Evolutionary conservation across 2,797 vertebrate genomes (phyloP).

Genomic region (Trachurus trachurus): DNA sequence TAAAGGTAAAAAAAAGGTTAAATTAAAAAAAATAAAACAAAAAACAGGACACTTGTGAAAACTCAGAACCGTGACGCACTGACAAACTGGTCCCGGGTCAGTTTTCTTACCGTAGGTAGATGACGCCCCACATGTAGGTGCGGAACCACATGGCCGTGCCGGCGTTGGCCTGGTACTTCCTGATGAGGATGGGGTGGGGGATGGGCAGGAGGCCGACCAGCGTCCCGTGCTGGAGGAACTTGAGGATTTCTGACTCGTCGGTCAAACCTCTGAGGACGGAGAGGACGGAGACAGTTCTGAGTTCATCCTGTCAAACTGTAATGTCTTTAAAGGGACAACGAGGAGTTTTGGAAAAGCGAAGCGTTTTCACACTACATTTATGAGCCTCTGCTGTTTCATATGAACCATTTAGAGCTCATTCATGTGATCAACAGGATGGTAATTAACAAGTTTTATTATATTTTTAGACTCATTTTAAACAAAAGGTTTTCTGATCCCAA

Average conservation of each 20-base stretch:
- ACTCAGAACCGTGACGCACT: background rate
- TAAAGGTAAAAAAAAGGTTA: too few relatives aligned
- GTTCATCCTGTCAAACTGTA: background rate
- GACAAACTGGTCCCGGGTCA: background rate
- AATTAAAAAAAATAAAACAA: too few relatives aligned
- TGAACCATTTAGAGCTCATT: too few relatives aligned
- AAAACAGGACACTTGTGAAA: constrained; percentile 5
- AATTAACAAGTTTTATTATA: too few relatives aligned
- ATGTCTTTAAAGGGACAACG: too few relatives aligned
- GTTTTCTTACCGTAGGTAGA: constrained; percentile 93
- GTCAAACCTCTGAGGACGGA: constrained; percentile 91
- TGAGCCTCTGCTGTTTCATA: too few relatives aligned
- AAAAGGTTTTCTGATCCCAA: too few relatives aligned
- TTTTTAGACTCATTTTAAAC: too few relatives aligned
- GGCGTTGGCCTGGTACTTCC: constrained; percentile 97
- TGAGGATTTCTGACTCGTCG: constrained; percentile 97
- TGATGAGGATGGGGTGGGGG: constrained; percentile 98
- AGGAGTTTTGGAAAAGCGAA: too few relatives aligned
- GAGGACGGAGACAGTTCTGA: background rate
- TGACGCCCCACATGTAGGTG: constrained; percentile 99
- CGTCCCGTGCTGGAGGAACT: constrained; percentile 97
- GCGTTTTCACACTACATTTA: too few relatives aligned
- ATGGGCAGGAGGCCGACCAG: constrained; percentile 97
- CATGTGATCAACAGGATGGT: too few relatives aligned
- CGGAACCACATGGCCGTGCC: constrained; percentile 98